A percentile compares a stretch with the other conserved stretches of the same genome.
Evolutionary conservation across 2,113 vertebrate species (phyloP).

Genomic region (Turnix velox): DNA sequence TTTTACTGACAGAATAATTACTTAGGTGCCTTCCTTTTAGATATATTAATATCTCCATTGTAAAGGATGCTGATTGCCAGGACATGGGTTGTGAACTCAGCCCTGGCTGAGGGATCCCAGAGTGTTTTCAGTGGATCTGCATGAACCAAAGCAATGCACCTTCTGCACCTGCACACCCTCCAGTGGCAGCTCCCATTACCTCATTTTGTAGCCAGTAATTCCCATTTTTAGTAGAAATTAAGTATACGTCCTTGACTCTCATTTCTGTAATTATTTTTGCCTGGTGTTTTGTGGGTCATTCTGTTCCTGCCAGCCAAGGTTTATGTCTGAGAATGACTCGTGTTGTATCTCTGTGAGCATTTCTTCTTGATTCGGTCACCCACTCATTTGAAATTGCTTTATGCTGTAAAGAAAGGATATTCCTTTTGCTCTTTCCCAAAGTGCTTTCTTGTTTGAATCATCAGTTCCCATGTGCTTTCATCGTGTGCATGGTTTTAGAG

Average conservation of each 20-base stretch:
- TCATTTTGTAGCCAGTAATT: background rate
- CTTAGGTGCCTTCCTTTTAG: background rate
- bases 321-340: background rate
- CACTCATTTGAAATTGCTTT: accelerated
- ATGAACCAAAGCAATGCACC: background rate
- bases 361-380: background rate
- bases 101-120: background rate
- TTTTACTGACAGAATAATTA: background rate
- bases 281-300: background rate
- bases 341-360: background rate
- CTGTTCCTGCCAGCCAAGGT: background rate
- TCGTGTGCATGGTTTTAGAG: background rate
- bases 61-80: background rate
- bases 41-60: background rate
- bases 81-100: background rate
- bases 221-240: background rate
- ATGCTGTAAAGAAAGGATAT: background rate
- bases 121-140: background rate
- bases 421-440: background rate
- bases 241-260: background rate
- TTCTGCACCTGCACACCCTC: background rate
- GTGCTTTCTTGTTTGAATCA: background rate
- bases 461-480: background rate
- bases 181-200: background rate
- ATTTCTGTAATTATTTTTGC: background rate